These are phyloP conservation scores for Tauraco erythrolophus DNA, from an alignment of 2,113 vertebrate genomes.

Conservation along the genomic window DNA sequence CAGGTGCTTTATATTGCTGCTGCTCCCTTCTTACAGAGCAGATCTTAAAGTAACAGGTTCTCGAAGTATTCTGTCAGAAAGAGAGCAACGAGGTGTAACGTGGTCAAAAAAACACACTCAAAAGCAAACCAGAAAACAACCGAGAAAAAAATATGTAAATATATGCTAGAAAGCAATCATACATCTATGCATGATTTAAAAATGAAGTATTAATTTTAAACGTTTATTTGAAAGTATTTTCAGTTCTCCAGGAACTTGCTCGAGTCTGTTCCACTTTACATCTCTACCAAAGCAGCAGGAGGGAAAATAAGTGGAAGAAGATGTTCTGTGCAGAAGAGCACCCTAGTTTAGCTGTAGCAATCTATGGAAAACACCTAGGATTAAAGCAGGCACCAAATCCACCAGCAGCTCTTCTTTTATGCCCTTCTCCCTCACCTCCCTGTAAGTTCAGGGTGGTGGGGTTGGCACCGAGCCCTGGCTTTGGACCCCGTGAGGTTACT, in stretches of 20 bases:
- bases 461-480: neutral
- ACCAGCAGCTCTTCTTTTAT: neutral
- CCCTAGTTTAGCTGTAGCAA: neutral
- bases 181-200: neutral
- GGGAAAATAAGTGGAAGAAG: neutral
- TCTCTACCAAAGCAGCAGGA: neutral
- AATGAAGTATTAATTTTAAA: neutral
- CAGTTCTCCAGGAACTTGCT: neutral
- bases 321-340: neutral
- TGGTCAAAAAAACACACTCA: neutral
- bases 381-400: neutral
- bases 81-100: neutral
- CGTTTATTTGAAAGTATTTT: neutral
- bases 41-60: neutral
- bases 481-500: neutral
- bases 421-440: neutral
- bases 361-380: neutral
- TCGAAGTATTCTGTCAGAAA: neutral
- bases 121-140: neutral
- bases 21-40: neutral
- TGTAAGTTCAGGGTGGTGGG: neutral
- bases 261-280: neutral
- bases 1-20: neutral
- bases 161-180: neutral
- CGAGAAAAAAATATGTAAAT: neutral